Conservation (phyloP, 1,140 invertebrate species). For the Leguminivora glycinivorella region DNA sequence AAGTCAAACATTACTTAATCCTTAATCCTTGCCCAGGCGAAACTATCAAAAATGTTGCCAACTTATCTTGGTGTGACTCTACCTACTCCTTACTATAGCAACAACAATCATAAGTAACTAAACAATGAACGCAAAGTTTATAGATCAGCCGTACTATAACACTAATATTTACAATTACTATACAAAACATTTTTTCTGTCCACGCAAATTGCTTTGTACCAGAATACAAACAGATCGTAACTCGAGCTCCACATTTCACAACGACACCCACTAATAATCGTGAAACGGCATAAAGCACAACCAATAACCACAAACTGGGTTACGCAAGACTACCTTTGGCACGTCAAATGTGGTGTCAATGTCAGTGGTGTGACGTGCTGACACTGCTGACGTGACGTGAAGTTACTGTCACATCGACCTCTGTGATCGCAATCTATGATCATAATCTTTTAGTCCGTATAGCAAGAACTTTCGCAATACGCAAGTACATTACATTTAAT, state of each 20-base stretch:
- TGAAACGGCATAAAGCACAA: conserved; percentile 11
- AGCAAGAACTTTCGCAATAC: neutral
- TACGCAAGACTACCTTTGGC: conserved; percentile 9
- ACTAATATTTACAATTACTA: neutral
- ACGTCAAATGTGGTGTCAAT: conserved; percentile 26
- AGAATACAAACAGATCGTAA: conserved; percentile 10
- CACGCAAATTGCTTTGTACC: conserved; percentile 16
- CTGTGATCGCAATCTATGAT: neutral
- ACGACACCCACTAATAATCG: conserved; percentile 9
- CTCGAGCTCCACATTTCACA: conserved; percentile 10
- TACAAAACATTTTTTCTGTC: neutral
- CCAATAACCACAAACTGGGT: neutral
- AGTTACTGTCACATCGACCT: neutral
- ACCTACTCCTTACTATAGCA: no score
- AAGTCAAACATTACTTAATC: no score
- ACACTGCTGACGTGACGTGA: neutral
- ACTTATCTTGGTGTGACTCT: no score
- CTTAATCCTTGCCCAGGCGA: no score
- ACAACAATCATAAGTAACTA: no score
- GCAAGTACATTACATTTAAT: neutral
- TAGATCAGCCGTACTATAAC: neutral
- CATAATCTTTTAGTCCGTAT: neutral
- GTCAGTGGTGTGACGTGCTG: conserved; percentile 20
- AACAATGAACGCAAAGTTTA: no score
- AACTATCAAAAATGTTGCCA: no score